Base-by-base conservation (phyloP, 1,140 invertebrate genomes). In the Trichonephila inaurata region DNA sequence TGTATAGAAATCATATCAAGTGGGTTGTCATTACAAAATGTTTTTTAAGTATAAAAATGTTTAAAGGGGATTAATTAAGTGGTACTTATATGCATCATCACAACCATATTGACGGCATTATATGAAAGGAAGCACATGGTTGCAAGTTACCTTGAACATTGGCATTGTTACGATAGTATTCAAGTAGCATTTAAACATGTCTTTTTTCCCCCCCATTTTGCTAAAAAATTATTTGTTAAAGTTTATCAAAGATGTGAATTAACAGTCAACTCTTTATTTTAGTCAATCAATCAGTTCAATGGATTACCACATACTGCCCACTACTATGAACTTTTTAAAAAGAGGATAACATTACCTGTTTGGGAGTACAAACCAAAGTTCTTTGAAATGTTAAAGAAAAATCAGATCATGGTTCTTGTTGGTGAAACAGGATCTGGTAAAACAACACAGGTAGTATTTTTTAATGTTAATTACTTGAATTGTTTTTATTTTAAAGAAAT, bases 291-390 rank as follows among this genome's bases (percentile, higher is more conserved):
- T 96, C 97, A 97, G 6, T 97, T 97, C 92, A 98, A 97, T 95
- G 96, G 97, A 72, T 96, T 97, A 90, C 97, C 98, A 16, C 98
- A 97, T 95, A 98, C 98, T 4, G 97, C 97, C 77, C 97, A 95
- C 95, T 96, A 95, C 94, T 95, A 92, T 90, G 94, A 94, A 87
- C 81, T 95, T 18, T 94, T 95, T 72, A 92, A 92, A 21, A 99
- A 99, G 95, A 97, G 99, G 82, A 98, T 98, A 62, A 97, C 97
- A 10, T 96, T 99, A 28, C 99, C 99, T 1, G 99, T 99, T 0
- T 99, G 99, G 97, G 99, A 99, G 95, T 99, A 99, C 96, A 97
- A 98, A 95, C 97, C 98, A 7, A 99, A 99, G 95, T 99, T 99
- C 95, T 98, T 99, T 97, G 97, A 99, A 94, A 96, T 99, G 21